Evolutionary conservation across 2,888 invertebrate species (phyloP).

Genomic region (Andrena camellia): DNA sequence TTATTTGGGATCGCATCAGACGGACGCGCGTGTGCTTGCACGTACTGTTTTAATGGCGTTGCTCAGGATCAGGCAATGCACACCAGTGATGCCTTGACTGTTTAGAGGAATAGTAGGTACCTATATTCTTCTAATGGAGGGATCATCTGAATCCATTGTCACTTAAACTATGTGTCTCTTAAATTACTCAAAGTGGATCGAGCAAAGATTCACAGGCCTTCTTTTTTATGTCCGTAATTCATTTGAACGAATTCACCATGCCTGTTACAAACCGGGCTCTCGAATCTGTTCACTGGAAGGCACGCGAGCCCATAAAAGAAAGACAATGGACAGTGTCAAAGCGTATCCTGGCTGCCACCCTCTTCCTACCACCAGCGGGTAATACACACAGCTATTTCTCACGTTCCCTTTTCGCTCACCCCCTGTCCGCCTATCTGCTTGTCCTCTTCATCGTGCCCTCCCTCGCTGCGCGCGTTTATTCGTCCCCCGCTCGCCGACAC

Average conservation of each 20-base stretch:
- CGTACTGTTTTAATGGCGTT: conserved; percentile 52
- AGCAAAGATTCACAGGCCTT: neutral
- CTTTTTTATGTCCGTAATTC: conserved; percentile 6
- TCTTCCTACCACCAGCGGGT: conserved; percentile 47
- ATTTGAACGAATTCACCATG: neutral
- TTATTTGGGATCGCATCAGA: conserved; percentile 34
- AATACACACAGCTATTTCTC: conserved; percentile 61
- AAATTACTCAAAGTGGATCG: neutral
- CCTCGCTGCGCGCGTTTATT: conserved; percentile 41
- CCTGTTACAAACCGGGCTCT: neutral
- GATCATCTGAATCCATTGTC: neutral
- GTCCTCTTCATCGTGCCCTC: conserved; percentile 22
- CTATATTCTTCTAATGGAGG: neutral
- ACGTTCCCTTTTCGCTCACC: conserved; percentile 27
- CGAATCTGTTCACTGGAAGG: conserved; percentile 33
- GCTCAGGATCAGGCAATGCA: conserved; percentile 5
- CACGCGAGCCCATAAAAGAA: conserved; percentile 44
- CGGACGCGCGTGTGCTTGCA: conserved; percentile 40
- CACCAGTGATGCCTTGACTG: conserved; percentile 1
- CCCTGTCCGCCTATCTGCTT: conserved; percentile 27
- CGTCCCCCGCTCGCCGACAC: conserved; percentile 39
- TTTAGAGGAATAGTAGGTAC: neutral
- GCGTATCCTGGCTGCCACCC: conserved; percentile 47
- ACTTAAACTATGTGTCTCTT: neutral
- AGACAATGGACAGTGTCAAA: conserved; percentile 61